Base-by-base conservation (phyloP, 2,113 vertebrate species). In the Larimichthys polyactis region DNA sequence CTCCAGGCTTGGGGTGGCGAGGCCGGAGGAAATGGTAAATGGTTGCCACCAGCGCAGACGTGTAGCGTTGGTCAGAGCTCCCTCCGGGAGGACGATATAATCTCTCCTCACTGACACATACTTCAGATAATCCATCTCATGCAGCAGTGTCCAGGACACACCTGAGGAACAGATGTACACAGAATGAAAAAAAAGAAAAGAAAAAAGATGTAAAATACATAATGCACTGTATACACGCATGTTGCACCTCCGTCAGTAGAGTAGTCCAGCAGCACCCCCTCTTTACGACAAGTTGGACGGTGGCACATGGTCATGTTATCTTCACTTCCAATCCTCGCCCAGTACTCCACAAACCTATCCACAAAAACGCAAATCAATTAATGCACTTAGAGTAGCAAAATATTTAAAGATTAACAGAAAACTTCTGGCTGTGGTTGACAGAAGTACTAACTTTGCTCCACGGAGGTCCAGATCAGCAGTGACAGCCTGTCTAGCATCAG, bases 1-100 rank as follows among this genome's bases (percentile, higher is more conserved):
- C 24, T 99, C 97, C 0, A 95, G 91, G 72, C 96, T 97, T 0
- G 97, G 95, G 12, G 96, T 94, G 70, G 97, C 97, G 2, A 98
- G 88, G 7, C 97, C 97, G 0, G 94, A 96, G 85, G 94, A 97
- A 76, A 98, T 92, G 0, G 96, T 93, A 71, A 98, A 99, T 0
- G 98, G 98, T 90, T 99, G 98, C 98, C 98, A 99, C 98, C 98
- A 99, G 78, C 98, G 97, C 79, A 99, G 91, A 19, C 98, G 96
- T 0, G 98, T 99, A 8, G 97, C 96, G 24, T 99, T 99, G 72
- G 96, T 98, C 75, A 99, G 95, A 2, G 98, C 96, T 0, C 91
- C 95, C 81, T 99, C 97, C 0, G 98, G 98, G 2, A 99, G 95
- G 4, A 97, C 94, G 51, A 99, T 98, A 75, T 99, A 99, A 91